phyloP scores from a whole-genome alignment of 2,888 invertebrate species.

The Bugulina stolonifera region DNA sequence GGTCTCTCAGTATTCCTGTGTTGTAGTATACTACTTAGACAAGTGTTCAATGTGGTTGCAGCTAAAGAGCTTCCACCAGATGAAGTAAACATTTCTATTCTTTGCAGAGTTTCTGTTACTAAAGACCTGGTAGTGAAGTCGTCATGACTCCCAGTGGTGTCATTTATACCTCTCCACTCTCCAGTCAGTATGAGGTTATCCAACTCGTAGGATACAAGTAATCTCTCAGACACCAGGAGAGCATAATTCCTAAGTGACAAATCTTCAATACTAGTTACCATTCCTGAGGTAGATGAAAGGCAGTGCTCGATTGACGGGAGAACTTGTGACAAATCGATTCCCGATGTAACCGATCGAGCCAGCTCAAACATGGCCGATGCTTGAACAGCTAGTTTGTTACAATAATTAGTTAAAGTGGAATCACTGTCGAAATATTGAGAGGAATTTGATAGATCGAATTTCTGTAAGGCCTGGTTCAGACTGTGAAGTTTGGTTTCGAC shows the following conservation, averaged over 20 bases:
- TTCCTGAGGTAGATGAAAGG: constrained; percentile 16
- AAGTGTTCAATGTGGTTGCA: not conserved
- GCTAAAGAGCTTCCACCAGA: not conserved
- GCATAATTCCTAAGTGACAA: constrained; percentile 22
- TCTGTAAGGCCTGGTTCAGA: not conserved
- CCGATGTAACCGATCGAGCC: not conserved
- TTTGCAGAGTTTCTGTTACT: not conserved
- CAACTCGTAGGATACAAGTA: constrained; percentile 1
- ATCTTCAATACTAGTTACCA: constrained; percentile 25
- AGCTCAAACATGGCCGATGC: constrained; percentile 11
- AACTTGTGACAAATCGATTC: constrained; percentile 3
- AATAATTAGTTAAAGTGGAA: not conserved
- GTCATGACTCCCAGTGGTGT: not conserved
- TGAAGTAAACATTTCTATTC: not conserved
- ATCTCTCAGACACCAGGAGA: constrained; percentile 14
- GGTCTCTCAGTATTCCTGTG: not conserved
- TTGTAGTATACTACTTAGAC: not conserved
- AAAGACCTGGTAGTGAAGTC: not conserved
- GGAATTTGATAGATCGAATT: not conserved
- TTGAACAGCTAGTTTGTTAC: constrained; percentile 16
- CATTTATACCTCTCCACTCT: not conserved
- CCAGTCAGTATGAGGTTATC: not conserved
- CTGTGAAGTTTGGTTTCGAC: not conserved
- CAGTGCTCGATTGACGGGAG: constrained; percentile 4
- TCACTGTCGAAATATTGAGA: not conserved